Evolutionary conservation across 2,888 invertebrate species (phyloP).

Genomic region (Chymomyza fuscimana): DNA sequence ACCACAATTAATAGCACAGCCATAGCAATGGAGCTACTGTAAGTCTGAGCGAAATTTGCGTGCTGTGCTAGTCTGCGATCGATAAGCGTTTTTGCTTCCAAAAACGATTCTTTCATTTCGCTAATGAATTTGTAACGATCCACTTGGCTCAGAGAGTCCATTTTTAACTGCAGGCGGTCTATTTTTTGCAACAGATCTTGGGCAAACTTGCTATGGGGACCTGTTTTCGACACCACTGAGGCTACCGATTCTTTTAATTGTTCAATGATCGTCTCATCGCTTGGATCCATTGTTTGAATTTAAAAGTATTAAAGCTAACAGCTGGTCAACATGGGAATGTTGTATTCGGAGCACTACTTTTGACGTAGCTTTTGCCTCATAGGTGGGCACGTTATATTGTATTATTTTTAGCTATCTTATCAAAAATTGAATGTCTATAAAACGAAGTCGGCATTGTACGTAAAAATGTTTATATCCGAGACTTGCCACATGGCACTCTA

Average conservation of each 20-base stretch:
- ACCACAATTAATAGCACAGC: constrained; percentile 67
- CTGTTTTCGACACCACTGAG: constrained; percentile 64
- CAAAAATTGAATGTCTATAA: constrained; percentile 65
- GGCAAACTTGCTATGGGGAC: constrained; percentile 62
- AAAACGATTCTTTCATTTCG: constrained; percentile 72
- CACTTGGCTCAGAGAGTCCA: constrained; percentile 60
- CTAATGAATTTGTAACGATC: constrained; percentile 67
- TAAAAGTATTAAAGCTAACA: constrained; percentile 30
- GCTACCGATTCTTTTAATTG: constrained; percentile 68
- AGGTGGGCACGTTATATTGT: constrained; percentile 1
- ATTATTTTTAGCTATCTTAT: constrained; percentile 58
- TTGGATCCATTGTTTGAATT: constrained; percentile 21
- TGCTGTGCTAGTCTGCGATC: constrained; percentile 65
- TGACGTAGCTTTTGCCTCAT: constrained; percentile 26
- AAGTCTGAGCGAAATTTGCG: constrained; percentile 60
- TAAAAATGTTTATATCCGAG: constrained; percentile 30
- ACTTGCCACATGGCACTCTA: constrained; percentile 5
- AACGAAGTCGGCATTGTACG: constrained; percentile 44
- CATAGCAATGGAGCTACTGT: constrained; percentile 67
- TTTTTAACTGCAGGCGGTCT: constrained; percentile 58
- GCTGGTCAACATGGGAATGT: constrained; percentile 26
- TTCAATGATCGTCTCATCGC: constrained; percentile 60
- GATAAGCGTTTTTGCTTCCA: constrained; percentile 63
- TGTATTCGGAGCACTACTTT: constrained; percentile 3
- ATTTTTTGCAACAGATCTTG: constrained; percentile 63